Evolutionary conservation across 2,113 vertebrate species (phyloP).

Genomic region (Lampris megalopsis): DNA sequence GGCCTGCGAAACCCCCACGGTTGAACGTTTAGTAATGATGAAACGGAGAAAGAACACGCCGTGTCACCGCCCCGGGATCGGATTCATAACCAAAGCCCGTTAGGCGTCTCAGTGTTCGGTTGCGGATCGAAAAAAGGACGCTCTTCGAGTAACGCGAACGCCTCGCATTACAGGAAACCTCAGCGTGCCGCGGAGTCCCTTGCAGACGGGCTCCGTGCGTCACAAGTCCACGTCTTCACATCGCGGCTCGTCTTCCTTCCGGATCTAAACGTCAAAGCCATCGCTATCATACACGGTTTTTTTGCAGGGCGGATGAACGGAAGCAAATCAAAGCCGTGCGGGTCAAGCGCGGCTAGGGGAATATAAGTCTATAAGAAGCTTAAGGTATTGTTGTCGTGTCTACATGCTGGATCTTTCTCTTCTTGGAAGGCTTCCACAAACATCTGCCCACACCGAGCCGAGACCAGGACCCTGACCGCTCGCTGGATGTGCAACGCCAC

Average conservation of each 20-base stretch:
- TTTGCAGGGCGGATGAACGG: constrained; percentile 25
- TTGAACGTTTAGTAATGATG: not conserved
- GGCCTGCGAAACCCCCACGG: not conserved
- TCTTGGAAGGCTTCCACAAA: constrained; percentile 63
- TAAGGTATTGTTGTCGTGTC: constrained; percentile 73
- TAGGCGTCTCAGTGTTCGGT: constrained; percentile 19
- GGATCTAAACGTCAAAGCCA: not conserved
- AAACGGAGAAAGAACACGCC: not conserved
- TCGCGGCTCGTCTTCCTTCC: not conserved
- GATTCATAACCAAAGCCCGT: constrained; percentile 4
- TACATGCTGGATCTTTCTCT: constrained; percentile 68
- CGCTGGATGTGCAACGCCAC: constrained; percentile 14
- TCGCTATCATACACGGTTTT: not conserved
- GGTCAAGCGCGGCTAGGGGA: constrained; percentile 48
- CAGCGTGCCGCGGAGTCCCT: not conserved
- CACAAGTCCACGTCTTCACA: not conserved
- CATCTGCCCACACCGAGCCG: constrained; percentile 73
- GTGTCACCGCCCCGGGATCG: not conserved
- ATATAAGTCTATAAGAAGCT: constrained; percentile 74
- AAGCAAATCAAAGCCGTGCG: constrained; percentile 50
- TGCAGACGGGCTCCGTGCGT: not conserved
- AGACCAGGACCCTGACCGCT: constrained; percentile 46
- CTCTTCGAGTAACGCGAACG: not conserved
- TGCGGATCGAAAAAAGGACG: constrained; percentile 29
- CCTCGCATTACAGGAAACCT: constrained; percentile 12